These are phyloP conservation scores for Hemitrygon akajei DNA, from an alignment of 2,797 vertebrate genomes.

Conservation along the genomic window DNA sequence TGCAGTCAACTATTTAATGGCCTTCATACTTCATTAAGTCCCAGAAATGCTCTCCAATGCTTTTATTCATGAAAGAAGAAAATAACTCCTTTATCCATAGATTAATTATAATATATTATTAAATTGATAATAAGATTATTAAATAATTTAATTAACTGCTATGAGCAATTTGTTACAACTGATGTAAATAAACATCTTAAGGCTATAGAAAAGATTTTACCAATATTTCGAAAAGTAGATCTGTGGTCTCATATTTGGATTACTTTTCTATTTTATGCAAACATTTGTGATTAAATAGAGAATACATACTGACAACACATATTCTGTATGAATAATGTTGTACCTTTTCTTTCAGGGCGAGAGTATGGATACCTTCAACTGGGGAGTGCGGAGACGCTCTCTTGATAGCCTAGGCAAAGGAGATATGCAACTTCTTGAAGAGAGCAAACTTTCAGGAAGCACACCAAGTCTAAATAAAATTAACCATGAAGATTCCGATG, in stretches of 20 bases:
- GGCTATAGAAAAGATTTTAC: neutral
- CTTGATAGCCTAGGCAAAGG: constrained; percentile 90
- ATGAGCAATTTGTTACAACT: neutral
- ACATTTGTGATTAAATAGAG: neutral
- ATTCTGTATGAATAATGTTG: constrained; percentile 28
- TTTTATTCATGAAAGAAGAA: neutral
- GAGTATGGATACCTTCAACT: constrained; percentile 96
- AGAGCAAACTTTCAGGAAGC: constrained; percentile 86
- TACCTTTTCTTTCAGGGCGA: constrained; percentile 72
- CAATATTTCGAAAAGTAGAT: neutral
- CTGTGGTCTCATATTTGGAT: neutral
- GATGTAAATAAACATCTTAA: neutral
- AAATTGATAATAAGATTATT: too few relatives aligned
- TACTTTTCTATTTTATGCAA: neutral
- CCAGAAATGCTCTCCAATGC: neutral
- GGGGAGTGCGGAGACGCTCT: constrained; percentile 91
- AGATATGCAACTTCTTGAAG: constrained; percentile 80
- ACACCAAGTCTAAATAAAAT: constrained; percentile 84
- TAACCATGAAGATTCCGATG: constrained; percentile 81
- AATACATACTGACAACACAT: neutral
- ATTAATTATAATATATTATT: too few relatives aligned
- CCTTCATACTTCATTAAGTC: neutral
- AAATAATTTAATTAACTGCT: too few relatives aligned
- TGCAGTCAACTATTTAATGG: neutral
- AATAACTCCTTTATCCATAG: neutral